These are phyloP conservation scores for Myotis brandtii DNA, from an alignment of 2,113 vertebrate species.

Conservation along the genomic window DNA sequence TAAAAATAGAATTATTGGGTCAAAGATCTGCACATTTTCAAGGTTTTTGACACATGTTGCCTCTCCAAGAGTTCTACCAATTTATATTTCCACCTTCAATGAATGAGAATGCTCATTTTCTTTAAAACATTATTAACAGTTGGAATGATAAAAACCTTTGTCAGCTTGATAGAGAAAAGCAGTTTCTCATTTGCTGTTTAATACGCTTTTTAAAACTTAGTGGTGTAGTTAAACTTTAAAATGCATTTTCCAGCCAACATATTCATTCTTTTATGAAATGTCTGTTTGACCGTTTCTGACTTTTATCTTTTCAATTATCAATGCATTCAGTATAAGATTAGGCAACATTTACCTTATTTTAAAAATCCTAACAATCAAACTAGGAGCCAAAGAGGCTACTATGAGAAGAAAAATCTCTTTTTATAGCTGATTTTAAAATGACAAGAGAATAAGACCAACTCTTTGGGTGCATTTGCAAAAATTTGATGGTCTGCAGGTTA, in stretches of 20 bases:
- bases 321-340: neutral
- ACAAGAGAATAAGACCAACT: neutral
- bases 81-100: neutral
- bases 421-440: neutral
- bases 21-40: neutral
- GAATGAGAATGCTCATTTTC: neutral
- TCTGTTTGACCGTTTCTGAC: neutral
- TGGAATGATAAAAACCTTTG: constrained; percentile 6
- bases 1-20: neutral
- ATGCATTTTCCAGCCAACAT: neutral
- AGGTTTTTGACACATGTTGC: neutral
- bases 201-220: neutral
- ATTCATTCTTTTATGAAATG: neutral
- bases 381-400: neutral
- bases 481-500: neutral
- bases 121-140: neutral
- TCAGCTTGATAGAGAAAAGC: neutral
- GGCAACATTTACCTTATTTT: neutral
- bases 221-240: neutral
- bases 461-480: constrained; percentile 24
- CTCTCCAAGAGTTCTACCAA: neutral
- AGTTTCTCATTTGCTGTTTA: neutral
- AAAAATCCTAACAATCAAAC: neutral
- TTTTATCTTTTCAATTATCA: constrained; percentile 19
- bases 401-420: neutral